Conservation (phyloP, 2,888 invertebrate species). For the Mechanitis messenoides region DNA sequence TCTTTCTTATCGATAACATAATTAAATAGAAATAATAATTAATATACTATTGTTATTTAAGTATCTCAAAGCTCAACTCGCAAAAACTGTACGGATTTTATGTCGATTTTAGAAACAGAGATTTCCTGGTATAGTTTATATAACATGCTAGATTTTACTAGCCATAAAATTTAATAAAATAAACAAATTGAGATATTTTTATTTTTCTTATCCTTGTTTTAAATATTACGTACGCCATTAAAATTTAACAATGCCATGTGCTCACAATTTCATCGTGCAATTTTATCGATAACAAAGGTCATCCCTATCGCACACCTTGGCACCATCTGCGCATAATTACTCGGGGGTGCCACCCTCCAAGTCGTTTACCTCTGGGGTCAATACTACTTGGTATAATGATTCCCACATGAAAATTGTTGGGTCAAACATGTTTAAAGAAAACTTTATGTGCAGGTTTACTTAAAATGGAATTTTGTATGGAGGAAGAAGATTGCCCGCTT, state of each 20-base stretch:
- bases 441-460: neutral
- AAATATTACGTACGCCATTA: neutral
- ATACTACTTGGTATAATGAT: neutral
- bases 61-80: too few species aligned
- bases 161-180: too few species aligned
- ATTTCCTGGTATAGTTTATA: too few species aligned
- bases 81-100: too few species aligned
- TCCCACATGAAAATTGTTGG: constrained; percentile 5
- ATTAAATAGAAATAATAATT: neutral
- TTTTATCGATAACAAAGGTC: constrained; percentile 60
- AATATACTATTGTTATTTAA: too few species aligned
- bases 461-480: too few species aligned
- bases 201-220: too few species aligned
- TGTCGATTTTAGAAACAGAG: too few species aligned
- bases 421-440: neutral
- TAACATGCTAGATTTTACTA: too few species aligned
- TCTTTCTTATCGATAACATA: constrained; percentile 35
- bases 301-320: constrained; percentile 72
- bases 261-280: constrained; percentile 12
- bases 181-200: too few species aligned
- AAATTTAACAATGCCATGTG: neutral
- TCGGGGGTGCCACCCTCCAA: constrained; percentile 70
- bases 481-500: too few species aligned
- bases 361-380: constrained; percentile 63
- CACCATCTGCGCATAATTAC: constrained; percentile 55